Percentiles rank a stretch among this genome's conserved stretches.
These are phyloP conservation scores for Drosophila anomalata DNA, from an alignment of 2,888 invertebrate species.

Conservation along the genomic window DNA sequence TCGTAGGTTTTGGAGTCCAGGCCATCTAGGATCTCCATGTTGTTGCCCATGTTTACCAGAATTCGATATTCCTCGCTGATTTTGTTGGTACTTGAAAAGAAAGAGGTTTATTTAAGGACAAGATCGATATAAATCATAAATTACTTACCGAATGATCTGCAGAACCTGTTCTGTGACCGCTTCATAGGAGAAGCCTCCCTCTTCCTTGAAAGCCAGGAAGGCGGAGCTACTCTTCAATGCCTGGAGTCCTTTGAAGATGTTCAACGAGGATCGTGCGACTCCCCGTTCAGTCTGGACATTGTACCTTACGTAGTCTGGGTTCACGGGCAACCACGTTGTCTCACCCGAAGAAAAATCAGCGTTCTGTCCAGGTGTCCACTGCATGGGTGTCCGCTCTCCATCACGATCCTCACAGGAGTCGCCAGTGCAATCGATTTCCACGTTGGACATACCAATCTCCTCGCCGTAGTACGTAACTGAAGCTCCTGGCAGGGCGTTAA, in stretches of 20 bases:
- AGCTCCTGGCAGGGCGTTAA: constrained; percentile 90
- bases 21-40: constrained; percentile 60
- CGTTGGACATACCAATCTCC: constrained; percentile 88
- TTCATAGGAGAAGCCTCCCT: constrained; percentile 71
- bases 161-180: constrained; percentile 77
- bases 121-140: background rate
- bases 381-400: constrained; percentile 86
- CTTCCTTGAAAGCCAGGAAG: constrained; percentile 71
- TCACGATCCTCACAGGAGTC: constrained; percentile 84
- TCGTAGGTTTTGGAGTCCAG: constrained; percentile 67
- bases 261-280: constrained; percentile 85
- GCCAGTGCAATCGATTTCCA: constrained; percentile 82
- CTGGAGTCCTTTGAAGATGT: constrained; percentile 86
- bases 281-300: constrained; percentile 86
- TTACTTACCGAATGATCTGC: constrained; percentile 77
- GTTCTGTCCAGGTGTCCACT: constrained; percentile 85
- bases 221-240: constrained; percentile 84
- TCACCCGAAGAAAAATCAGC: constrained; percentile 86
- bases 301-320: constrained; percentile 86
- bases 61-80: constrained; percentile 75
- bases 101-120: background rate
- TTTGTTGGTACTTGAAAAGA: constrained; percentile 56
- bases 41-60: constrained; percentile 77
- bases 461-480: constrained; percentile 93
- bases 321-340: constrained; percentile 88